phyloP scores from a whole-genome alignment of 1,140 invertebrate genomes.

The Bemisia tabaci region DNA sequence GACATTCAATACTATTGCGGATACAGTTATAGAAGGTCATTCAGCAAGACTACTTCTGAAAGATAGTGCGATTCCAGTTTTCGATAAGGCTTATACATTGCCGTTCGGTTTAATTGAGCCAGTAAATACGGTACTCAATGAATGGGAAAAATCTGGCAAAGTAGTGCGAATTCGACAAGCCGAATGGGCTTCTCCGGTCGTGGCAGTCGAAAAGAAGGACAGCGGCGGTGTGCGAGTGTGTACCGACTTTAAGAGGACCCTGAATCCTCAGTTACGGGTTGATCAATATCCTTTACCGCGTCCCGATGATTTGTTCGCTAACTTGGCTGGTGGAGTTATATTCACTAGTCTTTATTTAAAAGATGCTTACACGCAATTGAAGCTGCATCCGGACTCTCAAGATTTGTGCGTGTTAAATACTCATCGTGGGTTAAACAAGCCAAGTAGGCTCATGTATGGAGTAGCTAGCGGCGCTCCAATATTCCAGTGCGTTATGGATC shows the following conservation, averaged over 20 bases:
- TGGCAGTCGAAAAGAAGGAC: constrained; percentile 34
- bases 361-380: constrained; percentile 30
- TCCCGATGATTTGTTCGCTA: constrained; percentile 26
- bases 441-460: neutral
- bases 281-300: constrained; percentile 27
- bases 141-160: neutral
- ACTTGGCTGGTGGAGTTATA: constrained; percentile 23
- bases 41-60: neutral
- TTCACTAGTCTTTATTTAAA: constrained; percentile 28
- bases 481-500: neutral
- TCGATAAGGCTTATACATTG: neutral
- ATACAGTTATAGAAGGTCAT: neutral
- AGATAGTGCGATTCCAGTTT: neutral
- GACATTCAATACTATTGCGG: neutral
- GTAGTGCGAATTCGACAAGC: neutral
- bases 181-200: constrained; percentile 29
- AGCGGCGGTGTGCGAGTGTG: constrained; percentile 29
- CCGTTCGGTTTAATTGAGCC: neutral
- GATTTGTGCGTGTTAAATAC: neutral
- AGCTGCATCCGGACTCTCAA: neutral
- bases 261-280: constrained; percentile 26
- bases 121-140: neutral
- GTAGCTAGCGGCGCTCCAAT: neutral
- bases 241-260: constrained; percentile 32
- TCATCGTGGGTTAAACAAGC: neutral